phyloP scores from a whole-genome alignment of 2,797 vertebrate species.

The Enteromius mattozi region DNA sequence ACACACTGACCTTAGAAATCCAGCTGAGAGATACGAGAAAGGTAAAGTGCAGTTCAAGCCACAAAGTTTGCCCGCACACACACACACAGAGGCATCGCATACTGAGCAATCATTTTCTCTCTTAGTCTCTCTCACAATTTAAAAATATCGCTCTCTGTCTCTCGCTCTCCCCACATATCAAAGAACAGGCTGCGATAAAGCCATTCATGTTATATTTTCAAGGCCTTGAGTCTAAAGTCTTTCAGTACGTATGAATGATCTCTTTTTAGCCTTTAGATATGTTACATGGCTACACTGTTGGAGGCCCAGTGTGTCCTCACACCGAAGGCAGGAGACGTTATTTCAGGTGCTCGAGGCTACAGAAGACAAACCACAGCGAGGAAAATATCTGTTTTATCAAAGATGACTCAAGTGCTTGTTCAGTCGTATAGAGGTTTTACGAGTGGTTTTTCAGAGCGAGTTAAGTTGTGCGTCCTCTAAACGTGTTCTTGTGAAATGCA shows the following conservation, averaged over 20 bases:
- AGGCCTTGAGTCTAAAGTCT: slow-evolving; percentile 37
- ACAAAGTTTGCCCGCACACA: slow-evolving; percentile 18
- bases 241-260: slow-evolving; percentile 33
- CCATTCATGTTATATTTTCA: slow-evolving; percentile 22
- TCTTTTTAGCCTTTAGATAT: slow-evolving; percentile 38
- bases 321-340: slow-evolving; percentile 33
- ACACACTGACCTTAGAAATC: slow-evolving; percentile 32
- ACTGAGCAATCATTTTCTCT: slow-evolving; percentile 2
- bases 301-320: slow-evolving; percentile 17
- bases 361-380: neutral
- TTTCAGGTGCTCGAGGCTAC: slow-evolving; percentile 43
- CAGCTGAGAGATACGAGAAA: slow-evolving; percentile 7
- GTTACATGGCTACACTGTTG: slow-evolving; percentile 47
- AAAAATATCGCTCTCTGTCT: neutral
- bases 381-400: slow-evolving; percentile 14
- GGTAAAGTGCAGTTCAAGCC: slow-evolving; percentile 32
- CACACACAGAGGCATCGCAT: slow-evolving; percentile 40
- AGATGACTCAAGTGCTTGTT: slow-evolving; percentile 35
- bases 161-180: neutral
- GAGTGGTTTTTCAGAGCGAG: slow-evolving; percentile 12
- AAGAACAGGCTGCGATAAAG: neutral
- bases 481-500: neutral
- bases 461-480: slow-evolving; percentile 6
- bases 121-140: neutral
- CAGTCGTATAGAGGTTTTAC: slow-evolving; percentile 13